phyloP scores from a whole-genome alignment of 2,797 vertebrate genomes.

The Premnoplex brunnescens region DNA sequence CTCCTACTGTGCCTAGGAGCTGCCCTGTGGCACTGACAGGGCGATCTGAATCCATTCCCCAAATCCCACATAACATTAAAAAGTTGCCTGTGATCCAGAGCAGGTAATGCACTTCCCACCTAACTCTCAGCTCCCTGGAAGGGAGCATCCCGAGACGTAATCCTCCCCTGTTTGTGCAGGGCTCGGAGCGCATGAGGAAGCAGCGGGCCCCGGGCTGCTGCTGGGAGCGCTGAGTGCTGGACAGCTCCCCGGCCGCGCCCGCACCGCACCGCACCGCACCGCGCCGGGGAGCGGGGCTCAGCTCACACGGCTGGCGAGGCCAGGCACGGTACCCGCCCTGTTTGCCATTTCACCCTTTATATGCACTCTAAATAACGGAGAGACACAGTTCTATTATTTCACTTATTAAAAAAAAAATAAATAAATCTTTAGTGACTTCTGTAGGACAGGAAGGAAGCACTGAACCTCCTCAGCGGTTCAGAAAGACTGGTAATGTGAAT shows the following conservation, averaged over 20 bases:
- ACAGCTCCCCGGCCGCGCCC: not conserved
- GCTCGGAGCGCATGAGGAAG: fast-evolving
- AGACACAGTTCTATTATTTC: not conserved
- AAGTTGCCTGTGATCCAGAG: not conserved
- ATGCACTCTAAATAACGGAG: not conserved
- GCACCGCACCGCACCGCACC: fast-evolving
- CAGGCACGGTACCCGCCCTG: fast-evolving
- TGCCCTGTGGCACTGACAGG: not conserved
- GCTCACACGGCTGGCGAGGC: fast-evolving
- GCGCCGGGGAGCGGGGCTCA: fast-evolving
- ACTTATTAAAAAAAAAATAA: not conserved
- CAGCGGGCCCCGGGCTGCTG: not conserved
- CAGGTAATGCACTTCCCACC: not conserved
- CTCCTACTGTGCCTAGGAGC: not conserved
- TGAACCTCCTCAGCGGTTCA: not conserved
- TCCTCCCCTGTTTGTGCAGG: not conserved
- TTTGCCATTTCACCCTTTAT: not conserved
- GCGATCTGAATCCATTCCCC: not conserved
- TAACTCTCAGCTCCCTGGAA: not conserved
- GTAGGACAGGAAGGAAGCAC: not conserved
- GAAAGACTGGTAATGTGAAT: not conserved
- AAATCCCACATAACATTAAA: not conserved
- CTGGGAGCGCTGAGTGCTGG: not conserved
- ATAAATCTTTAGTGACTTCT: not conserved
- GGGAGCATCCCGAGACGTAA: not conserved